phyloP scores from a whole-genome alignment of 2,797 vertebrate genomes.

The Rhabdomys pumilio region DNA sequence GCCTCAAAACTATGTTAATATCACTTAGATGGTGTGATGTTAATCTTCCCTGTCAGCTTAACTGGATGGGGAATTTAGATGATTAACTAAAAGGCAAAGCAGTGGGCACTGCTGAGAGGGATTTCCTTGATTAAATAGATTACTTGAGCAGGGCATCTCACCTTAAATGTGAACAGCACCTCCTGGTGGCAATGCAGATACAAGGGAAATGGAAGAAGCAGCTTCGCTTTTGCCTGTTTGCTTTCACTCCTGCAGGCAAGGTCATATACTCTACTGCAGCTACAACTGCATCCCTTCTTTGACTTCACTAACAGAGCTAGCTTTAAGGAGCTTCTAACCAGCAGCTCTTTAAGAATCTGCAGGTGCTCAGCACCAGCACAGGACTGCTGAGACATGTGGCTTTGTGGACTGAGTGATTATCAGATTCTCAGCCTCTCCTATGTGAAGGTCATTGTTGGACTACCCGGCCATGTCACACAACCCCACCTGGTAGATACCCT shows the following conservation, averaged over 20 bases:
- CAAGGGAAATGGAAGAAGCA: background rate
- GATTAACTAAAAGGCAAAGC: background rate
- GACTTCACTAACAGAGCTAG: background rate
- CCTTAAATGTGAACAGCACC: too few species aligned
- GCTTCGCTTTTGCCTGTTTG: background rate
- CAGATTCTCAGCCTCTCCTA: background rate
- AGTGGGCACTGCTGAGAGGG: background rate
- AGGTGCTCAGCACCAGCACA: background rate
- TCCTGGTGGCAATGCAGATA: background rate
- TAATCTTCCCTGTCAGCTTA: background rate
- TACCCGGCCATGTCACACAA: rapidly evolving
- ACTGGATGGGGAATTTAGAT: background rate
- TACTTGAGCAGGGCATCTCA: too few species aligned
- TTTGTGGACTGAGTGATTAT: background rate
- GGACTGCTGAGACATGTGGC: background rate
- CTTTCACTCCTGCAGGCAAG: background rate
- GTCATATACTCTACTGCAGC: background rate
- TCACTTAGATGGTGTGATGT: background rate
- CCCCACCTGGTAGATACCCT: background rate
- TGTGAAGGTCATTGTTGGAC: background rate
- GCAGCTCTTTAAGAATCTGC: background rate
- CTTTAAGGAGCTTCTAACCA: background rate
- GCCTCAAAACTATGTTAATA: slow-evolving; percentile 9
- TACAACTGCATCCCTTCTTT: background rate
- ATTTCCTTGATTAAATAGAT: background rate